phyloP scores from a whole-genome alignment of 2,888 invertebrate species.

The Yponomeuta plumbellus region DNA sequence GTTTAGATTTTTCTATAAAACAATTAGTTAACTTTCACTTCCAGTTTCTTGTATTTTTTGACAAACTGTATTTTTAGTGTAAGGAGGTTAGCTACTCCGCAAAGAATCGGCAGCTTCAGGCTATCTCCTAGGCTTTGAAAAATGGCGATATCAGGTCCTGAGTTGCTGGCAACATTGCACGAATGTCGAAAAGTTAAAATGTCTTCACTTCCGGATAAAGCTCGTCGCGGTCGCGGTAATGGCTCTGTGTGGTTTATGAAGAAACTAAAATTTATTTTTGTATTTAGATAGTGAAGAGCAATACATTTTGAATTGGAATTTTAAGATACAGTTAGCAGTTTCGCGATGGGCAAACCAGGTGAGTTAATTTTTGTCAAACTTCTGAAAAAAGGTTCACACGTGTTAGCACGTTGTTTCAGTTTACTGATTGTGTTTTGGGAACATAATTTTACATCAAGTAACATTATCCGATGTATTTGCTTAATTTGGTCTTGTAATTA shows the following conservation, averaged over 20 bases:
- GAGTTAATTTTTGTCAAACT: slow-evolving; percentile 28
- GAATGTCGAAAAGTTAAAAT: slow-evolving; percentile 40
- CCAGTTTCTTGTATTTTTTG: too few relatives aligned
- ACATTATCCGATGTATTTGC: not conserved
- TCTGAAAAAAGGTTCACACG: not conserved
- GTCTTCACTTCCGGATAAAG: slow-evolving; percentile 57
- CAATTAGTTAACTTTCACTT: too few relatives aligned
- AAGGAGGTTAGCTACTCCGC: too few relatives aligned
- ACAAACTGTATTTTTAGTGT: too few relatives aligned
- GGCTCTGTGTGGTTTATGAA: slow-evolving; percentile 48
- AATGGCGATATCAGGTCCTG: too few relatives aligned
- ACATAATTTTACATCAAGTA: not conserved
- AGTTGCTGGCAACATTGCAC: too few relatives aligned
- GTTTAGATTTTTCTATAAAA: too few relatives aligned
- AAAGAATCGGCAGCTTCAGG: too few relatives aligned
- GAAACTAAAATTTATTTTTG: slow-evolving; percentile 47
- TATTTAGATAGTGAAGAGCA: slow-evolving; percentile 42
- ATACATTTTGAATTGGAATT: not conserved
- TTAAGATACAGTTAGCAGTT: not conserved
- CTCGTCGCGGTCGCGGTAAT: slow-evolving; percentile 42
- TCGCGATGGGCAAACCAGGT: slow-evolving; percentile 64
- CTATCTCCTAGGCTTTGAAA: too few relatives aligned
- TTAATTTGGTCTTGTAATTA: too few relatives aligned
- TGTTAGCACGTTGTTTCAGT: not conserved
- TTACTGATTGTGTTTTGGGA: not conserved